A percentile compares a stretch with the other conserved stretches of the same genome.
Evolutionary conservation across 2,888 invertebrate species (phyloP).

Genomic region (Mythimna vitellina): DNA sequence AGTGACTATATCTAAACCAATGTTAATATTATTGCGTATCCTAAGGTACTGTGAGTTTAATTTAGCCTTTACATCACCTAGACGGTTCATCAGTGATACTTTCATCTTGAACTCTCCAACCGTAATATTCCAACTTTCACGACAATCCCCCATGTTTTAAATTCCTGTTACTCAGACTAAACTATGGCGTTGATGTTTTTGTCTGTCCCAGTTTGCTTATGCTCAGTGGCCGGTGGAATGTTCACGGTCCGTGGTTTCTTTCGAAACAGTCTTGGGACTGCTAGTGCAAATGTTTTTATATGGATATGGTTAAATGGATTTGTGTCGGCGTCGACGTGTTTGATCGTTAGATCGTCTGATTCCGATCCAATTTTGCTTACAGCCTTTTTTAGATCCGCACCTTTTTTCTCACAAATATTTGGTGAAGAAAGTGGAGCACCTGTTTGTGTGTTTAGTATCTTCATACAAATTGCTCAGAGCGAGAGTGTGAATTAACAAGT

Average conservation of each 20-base stretch:
- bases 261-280: constrained; percentile 88
- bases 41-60: neutral
- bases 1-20: neutral
- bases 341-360: constrained; percentile 69
- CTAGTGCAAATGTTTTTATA: constrained; percentile 89
- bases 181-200: constrained; percentile 82
- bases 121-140: constrained; percentile 55
- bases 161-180: constrained; percentile 77
- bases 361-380: constrained; percentile 65
- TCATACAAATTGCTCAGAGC: constrained; percentile 34
- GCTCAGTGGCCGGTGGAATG: constrained; percentile 86
- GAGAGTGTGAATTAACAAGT: constrained; percentile 50
- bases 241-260: constrained; percentile 88
- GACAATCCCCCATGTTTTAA: constrained; percentile 61
- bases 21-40: neutral
- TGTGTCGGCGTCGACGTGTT: constrained; percentile 73
- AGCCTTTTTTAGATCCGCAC: constrained; percentile 48
- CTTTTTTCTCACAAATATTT: constrained; percentile 36
- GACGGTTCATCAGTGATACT: constrained; percentile 9
- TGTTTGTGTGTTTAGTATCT: constrained; percentile 46
- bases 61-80: neutral
- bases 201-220: constrained; percentile 81
- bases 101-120: constrained; percentile 30
- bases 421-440: constrained; percentile 47
- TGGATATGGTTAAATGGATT: constrained; percentile 82